Base-by-base conservation (phyloP, 2,797 vertebrate genomes). In the Tenualosa thibaudeaui region DNA sequence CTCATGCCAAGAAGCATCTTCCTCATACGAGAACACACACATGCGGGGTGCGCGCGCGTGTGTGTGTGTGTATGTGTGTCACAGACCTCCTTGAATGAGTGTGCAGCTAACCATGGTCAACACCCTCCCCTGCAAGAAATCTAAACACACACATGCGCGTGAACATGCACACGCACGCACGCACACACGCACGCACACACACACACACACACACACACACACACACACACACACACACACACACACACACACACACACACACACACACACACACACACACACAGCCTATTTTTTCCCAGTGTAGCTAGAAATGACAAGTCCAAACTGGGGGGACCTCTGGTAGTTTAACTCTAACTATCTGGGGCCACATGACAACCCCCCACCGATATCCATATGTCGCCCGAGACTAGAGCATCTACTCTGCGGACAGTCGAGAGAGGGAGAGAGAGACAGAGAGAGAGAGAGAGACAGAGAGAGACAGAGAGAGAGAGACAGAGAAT, bases 1-100 rank as follows among this genome's bases (percentile, higher is more conserved):
- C 56, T 58, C 56, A 58, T 58, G 56, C 56, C 56, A 58, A 58
- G 56, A 58, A 58, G 56, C 56, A 58, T 58, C 56, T 58, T 58
- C 56, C 56, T n/a, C 56, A 58, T 58, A 58, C 1, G 19, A 22
- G 56, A n/a, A 22, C 56, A 58, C 56, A 58, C 56, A 58, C 17
- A 22, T 22, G 56, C 53, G 19, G 53, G 3, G 10, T 13, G 53
- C 13, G 53, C 15, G 53, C 15, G 53, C 3, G 53, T 54, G 9
- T 54, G 53, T 54, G 53, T 56, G 15, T 54, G 53, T 54, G 53
- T 54, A 13, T 54, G 19, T 58, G 56, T 58, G 56, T 58, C 56
- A 58, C 56, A 58, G 56, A 22, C 56, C 56, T 58, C 19, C 56
- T 58, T 22, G 19, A 58, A 58, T 3, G 19, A 22, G 51, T 54